Base-by-base conservation (phyloP, 2,113 vertebrate species). In the Copsychus sechellarum region DNA sequence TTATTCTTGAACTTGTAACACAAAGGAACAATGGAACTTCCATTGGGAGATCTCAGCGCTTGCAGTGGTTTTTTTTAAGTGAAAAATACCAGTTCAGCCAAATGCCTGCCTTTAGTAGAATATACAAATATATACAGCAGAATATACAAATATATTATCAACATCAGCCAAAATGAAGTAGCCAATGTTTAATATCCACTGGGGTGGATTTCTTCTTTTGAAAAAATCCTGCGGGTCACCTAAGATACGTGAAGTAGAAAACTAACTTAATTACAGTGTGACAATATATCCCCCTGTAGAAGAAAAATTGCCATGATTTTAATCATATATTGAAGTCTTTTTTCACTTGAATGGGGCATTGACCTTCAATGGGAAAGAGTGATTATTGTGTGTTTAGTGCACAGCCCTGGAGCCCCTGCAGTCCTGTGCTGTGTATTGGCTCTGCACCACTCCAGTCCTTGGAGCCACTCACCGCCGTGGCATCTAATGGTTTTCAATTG, bases 21-120 rank as follows among this genome's bases (percentile, higher is more conserved):
- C 22, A n/a, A 14, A 53, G n/a, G 45, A 88, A 9, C 14, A 28
- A 17, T 31, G 20, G 12, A 56, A 69, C 11, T 48, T 76, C 4
- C 11, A 14, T 0, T 0, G 2, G 33, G 34, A 79, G 24, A 69
- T 64, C n/a, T 82, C 40, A 45, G 18, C 2, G 2, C 15, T 60
- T 47, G 24, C 4, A 43, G 7, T 57, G 22, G 1, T 6, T 17
- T 24, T n/a, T 38, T 83, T 86, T 34, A 48, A 22, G 8, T 36
- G 50, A 58, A 80, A 86, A 81, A 47, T 29, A 19, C 0, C 38
- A 13, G 10, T 56, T 69, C 43, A 48, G 19, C 15, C 42, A 79
- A 31, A 50, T n/a, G 28, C 36, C 24, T 60, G n/a, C 36, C 18
- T 85, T 66, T 38, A 15, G 15, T 66, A n/a, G 65, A 34, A 71